phyloP scores from a whole-genome alignment of 2,797 vertebrate genomes.

The Brotogeris chrysoptera region DNA sequence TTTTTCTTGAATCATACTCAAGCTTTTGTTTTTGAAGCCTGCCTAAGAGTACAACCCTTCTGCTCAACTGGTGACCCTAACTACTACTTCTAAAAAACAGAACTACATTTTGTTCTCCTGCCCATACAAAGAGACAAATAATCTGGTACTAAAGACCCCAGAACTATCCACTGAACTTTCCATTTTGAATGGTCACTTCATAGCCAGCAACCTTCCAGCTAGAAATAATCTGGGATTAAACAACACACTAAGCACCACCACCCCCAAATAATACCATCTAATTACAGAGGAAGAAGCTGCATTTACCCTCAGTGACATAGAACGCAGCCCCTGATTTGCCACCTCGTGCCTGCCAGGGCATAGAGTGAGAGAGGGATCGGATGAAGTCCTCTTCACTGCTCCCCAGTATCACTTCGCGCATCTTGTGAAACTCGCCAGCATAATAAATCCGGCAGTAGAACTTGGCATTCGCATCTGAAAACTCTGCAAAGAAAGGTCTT shows the following conservation, averaged over 20 bases:
- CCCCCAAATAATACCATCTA: background rate
- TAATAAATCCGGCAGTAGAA: conserved; percentile 99
- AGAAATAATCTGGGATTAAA: background rate
- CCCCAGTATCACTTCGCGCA: conserved; percentile 94
- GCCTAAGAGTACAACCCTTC: background rate
- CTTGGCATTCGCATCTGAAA: conserved; percentile 95
- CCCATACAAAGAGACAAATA: background rate
- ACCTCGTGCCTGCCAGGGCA: conserved; percentile 96
- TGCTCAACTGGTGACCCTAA: background rate
- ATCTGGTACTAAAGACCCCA: background rate
- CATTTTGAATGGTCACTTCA: background rate
- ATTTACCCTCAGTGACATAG: conserved; percentile 93
- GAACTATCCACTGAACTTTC: background rate
- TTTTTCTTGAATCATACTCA: background rate
- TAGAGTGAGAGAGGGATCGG: conserved; percentile 93
- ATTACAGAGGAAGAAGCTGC: background rate
- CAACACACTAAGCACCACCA: background rate
- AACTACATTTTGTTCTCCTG: background rate
- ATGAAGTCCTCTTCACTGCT: conserved; percentile 95
- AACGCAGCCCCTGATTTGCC: conserved; percentile 97
- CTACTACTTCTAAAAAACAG: background rate
- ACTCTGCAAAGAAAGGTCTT: conserved; percentile 79
- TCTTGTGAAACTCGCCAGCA: conserved; percentile 94
- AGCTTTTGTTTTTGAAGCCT: background rate
- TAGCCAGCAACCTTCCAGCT: background rate